Percentiles rank a stretch among this genome's conserved stretches.
Evolutionary conservation across 2,113 vertebrate species (phyloP).

Genomic region (Tinamus guttatus): DNA sequence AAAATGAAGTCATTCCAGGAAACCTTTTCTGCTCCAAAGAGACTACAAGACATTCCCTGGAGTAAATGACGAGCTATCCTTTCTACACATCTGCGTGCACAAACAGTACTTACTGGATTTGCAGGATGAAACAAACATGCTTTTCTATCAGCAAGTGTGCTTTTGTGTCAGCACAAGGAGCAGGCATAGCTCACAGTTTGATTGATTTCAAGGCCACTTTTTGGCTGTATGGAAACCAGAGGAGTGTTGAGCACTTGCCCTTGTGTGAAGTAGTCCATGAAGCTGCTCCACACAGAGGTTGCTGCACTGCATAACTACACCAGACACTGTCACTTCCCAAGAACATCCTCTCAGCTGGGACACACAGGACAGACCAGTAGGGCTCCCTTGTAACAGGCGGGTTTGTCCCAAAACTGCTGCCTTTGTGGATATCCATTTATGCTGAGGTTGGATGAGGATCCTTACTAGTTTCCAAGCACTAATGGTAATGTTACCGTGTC

Average conservation of each 20-base stretch:
- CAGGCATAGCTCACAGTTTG: not conserved
- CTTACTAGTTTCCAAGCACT: not conserved
- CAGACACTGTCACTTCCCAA: not conserved
- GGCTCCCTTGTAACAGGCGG: not conserved
- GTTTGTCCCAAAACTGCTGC: not conserved
- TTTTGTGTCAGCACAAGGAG: not conserved
- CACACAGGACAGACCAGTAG: fast-evolving
- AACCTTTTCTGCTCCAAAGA: not conserved
- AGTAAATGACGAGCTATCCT: not conserved
- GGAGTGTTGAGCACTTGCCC: not conserved
- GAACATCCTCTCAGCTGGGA: not conserved
- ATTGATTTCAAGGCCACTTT: not conserved
- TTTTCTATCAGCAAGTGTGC: not conserved
- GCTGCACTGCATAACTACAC: not conserved
- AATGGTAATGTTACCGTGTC: not conserved
- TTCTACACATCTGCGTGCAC: fast-evolving
- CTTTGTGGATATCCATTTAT: not conserved
- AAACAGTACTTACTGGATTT: not conserved
- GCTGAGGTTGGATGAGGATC: not conserved
- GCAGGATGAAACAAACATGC: not conserved
- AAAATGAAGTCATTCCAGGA: not conserved
- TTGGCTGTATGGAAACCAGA: not conserved
- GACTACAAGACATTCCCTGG: not conserved
- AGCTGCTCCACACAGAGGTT: fast-evolving
- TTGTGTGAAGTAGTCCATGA: not conserved